Evolutionary conservation across 2,797 vertebrate genomes (phyloP), one percentile per base, ranked within the genome.

Genomic region (Alca torda): DNA sequence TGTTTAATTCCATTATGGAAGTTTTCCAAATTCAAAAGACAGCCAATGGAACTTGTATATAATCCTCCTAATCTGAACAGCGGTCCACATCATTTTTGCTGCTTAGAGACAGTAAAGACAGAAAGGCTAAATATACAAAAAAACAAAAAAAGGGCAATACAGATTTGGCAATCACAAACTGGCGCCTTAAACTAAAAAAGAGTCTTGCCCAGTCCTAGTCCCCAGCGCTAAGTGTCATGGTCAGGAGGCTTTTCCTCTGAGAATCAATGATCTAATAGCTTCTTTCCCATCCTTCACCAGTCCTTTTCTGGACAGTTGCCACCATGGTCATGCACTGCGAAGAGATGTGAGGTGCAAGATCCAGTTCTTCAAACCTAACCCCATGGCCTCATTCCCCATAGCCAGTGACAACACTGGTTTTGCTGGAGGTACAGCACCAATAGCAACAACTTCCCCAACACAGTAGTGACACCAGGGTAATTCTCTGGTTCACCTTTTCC

Each of bases 11-110:
- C 26, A 53, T 57, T 77, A 65, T 24, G 31, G n/a, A 57, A 51
- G 6, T 75, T 90, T 91, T 92, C 54, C 77, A 81, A 59, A 90
- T 79, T 86, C 28, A 51, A 7, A 91, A 72, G 59, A 39, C 24
- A 61, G 26, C 13, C 46, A 73, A 8, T 37, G 16, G 50, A 10
- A 85, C 4, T 80, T 84, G 30, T 53, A 50, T 33, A 56, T 50
- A 72, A 53, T 78, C 69, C 18, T 72, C 23, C 31, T 75, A 81
- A 77, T 65, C 17, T 73, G 61, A 78, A 43, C 4, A 5, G 0
- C 24, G 60, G 2, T 20, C 50, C 0, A 0, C 4, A 43, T 39
- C 2, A 41, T 31, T 91, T 87, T 54, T 85, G 18, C 33, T 75
- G 6, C 25, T 85, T 72, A 78, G 16, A 74, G 43, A 81, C 28